Conservation (phyloP, 2,797 vertebrate genomes). For the Lepus oiostolus region DNA sequence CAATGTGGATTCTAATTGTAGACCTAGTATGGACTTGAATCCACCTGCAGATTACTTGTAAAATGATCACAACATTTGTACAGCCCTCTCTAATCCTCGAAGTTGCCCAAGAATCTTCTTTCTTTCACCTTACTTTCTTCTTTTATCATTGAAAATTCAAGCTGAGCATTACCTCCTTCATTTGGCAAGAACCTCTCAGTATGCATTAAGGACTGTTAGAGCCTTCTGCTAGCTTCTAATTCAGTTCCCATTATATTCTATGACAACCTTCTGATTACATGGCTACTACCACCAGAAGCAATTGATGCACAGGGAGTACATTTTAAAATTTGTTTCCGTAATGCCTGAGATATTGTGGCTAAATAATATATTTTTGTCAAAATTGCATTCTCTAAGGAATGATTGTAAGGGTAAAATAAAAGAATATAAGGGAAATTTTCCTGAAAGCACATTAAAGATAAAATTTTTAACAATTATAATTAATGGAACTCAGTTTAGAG, state of each 20-base stretch:
- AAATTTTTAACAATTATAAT: constrained; percentile 70
- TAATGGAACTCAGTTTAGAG: constrained; percentile 51
- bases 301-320: neutral
- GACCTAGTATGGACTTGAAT: neutral
- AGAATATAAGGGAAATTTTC: constrained; percentile 46
- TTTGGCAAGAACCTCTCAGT: neutral
- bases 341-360: neutral
- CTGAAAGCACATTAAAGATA: constrained; percentile 34
- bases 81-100: neutral
- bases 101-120: neutral
- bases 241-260: constrained; percentile 64
- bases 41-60: neutral
- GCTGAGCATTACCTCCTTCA: neutral
- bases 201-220: neutral
- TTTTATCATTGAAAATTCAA: constrained; percentile 18
- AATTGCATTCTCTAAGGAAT: constrained; percentile 30
- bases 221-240: neutral
- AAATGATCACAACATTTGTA: neutral
- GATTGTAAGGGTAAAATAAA: constrained; percentile 7
- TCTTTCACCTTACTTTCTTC: neutral
- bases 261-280: constrained; percentile 27
- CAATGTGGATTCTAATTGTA: neutral
- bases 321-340: constrained; percentile 60
- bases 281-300: neutral
- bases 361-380: constrained; percentile 55